Conservation (phyloP, 2,888 invertebrate genomes). For the Oasisia sp. region DNA sequence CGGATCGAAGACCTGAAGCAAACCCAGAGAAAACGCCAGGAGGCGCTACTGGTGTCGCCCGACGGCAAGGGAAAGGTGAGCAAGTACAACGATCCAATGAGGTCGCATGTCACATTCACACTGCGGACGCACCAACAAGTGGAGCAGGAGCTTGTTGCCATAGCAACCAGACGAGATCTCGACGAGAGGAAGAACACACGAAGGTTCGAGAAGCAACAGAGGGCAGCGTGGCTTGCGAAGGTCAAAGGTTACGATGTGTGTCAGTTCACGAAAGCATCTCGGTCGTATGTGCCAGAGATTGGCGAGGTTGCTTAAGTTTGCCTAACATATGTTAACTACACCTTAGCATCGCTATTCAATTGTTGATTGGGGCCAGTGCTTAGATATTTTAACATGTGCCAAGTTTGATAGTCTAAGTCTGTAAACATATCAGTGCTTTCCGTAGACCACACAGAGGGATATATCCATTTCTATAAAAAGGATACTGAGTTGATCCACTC, state of each 20-base stretch:
- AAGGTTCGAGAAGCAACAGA: constrained; percentile 50
- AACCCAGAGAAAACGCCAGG: constrained; percentile 14
- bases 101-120: constrained; percentile 58
- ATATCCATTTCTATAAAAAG: background rate
- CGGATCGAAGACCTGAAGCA: constrained; percentile 40
- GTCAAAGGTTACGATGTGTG: constrained; percentile 48
- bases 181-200: constrained; percentile 42
- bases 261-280: background rate
- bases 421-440: background rate
- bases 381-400: background rate
- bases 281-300: background rate
- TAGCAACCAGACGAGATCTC: constrained; percentile 43
- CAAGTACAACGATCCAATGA: constrained; percentile 57
- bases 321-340: background rate
- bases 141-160: constrained; percentile 45
- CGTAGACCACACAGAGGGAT: background rate
- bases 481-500: background rate
- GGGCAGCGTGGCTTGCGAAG: constrained; percentile 53
- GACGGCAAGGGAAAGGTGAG: constrained; percentile 52
- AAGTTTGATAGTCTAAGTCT: background rate
- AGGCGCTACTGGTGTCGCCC: constrained; percentile 1
- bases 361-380: background rate
- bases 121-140: constrained; percentile 57
- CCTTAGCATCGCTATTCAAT: background rate
- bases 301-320: background rate